Percentiles rank a stretch among this genome's conserved stretches.
Evolutionary conservation across 2,888 invertebrate genomes (phyloP).

Genomic region (Cerceris rybyensis): DNA sequence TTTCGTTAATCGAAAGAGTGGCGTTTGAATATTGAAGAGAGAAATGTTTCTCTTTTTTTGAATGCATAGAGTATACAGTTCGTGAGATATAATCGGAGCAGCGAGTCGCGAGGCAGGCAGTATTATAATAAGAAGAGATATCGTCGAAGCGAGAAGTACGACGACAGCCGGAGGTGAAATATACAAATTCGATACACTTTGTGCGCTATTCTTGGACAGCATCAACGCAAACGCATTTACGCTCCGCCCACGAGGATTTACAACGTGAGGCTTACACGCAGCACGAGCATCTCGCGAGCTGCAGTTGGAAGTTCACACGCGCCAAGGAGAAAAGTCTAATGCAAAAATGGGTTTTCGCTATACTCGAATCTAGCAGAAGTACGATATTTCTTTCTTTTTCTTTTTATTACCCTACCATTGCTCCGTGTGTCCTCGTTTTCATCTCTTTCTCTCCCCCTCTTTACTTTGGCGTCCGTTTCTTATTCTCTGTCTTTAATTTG

Average conservation of each 20-base stretch:
- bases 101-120: too few species aligned
- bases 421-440: not conserved
- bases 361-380: slow-evolving; percentile 66
- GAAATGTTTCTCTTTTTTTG: too few species aligned
- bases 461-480: too few species aligned
- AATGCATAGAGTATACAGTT: too few species aligned
- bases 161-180: slow-evolving; percentile 20
- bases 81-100: too few species aligned
- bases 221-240: slow-evolving; percentile 57
- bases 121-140: too few species aligned
- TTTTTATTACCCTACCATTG: not conserved
- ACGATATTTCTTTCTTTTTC: slow-evolving; percentile 4
- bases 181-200: slow-evolving; percentile 47
- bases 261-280: slow-evolving; percentile 49
- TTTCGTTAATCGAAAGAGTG: too few species aligned
- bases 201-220: slow-evolving; percentile 57
- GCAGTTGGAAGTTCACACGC: slow-evolving; percentile 54
- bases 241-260: slow-evolving; percentile 71
- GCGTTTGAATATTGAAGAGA: too few species aligned
- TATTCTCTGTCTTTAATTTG: too few species aligned
- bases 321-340: slow-evolving; percentile 55
- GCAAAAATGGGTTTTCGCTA: slow-evolving; percentile 74
- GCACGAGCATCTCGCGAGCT: not conserved
- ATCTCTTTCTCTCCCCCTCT: too few species aligned
- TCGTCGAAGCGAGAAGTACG: not conserved